These are phyloP conservation scores for Vanessa atalanta DNA, from an alignment of 1,140 invertebrate species.

Conservation along the genomic window DNA sequence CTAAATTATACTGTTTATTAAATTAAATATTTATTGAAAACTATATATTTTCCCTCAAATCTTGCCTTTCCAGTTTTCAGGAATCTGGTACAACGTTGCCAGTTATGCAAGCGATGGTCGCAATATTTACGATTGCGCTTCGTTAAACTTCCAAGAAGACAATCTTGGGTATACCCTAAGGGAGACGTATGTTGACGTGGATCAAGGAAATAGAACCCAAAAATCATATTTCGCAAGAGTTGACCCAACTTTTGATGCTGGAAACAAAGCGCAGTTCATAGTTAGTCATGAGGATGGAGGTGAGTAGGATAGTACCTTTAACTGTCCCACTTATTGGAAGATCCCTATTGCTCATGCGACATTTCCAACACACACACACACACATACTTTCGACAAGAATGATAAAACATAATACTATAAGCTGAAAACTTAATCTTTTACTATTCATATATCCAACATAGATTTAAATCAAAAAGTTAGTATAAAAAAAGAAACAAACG, in stretches of 20 bases:
- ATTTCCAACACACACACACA: no score
- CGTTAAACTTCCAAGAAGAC: conserved; percentile 69
- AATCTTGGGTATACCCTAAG: conserved; percentile 69
- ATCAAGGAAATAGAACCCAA: conserved; percentile 67
- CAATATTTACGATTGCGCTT: conserved; percentile 65
- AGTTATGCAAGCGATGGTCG: conserved; percentile 66
- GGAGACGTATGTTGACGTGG: conserved; percentile 66
- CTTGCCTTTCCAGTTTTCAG: conserved; percentile 60
- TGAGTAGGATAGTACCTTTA: conserved; percentile 22
- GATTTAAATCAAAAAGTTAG: no score
- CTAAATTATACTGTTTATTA: no score
- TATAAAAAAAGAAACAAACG: no score
- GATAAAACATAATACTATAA: no score
- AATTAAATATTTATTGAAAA: no score
- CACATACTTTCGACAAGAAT: no score
- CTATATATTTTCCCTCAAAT: not conserved
- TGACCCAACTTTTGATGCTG: conserved; percentile 73
- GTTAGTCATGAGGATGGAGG: conserved; percentile 73
- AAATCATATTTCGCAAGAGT: conserved; percentile 73
- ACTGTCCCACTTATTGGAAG: no score
- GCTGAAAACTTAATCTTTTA: no score
- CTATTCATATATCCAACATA: no score
- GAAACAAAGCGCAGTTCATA: conserved; percentile 68
- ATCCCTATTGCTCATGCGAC: no score
- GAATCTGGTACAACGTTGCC: conserved; percentile 67